Percentiles rank a stretch among this genome's conserved stretches.
Evolutionary conservation across 2,888 invertebrate genomes (phyloP).

Genomic region (Netelia virgata): DNA sequence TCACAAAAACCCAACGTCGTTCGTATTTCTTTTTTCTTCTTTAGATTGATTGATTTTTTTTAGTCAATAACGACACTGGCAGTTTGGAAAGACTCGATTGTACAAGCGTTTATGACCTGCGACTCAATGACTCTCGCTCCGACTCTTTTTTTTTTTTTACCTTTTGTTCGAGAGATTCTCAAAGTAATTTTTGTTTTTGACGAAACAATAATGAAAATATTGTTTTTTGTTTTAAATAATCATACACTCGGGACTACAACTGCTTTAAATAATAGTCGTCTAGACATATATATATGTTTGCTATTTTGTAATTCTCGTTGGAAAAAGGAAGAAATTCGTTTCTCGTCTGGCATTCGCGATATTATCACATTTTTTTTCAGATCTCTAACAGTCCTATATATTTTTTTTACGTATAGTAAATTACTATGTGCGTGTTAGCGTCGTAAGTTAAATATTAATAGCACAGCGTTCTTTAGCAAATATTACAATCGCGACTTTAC

Average conservation of each 20-base stretch:
- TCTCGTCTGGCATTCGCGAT: slow-evolving; percentile 54
- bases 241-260: slow-evolving; percentile 28
- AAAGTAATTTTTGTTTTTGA: not conserved
- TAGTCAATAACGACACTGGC: slow-evolving; percentile 57
- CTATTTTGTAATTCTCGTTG: slow-evolving; percentile 25
- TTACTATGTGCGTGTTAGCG: slow-evolving; percentile 45
- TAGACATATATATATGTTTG: slow-evolving; percentile 30
- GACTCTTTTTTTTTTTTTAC: not conserved
- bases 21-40: slow-evolving; percentile 28
- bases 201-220: slow-evolving; percentile 16
- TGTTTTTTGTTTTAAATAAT: not conserved
- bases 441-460: slow-evolving; percentile 23
- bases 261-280: slow-evolving; percentile 37
- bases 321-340: slow-evolving; percentile 59
- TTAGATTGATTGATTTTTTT: slow-evolving; percentile 21
- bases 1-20: slow-evolving; percentile 6
- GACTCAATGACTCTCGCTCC: slow-evolving; percentile 31
- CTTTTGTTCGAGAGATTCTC: slow-evolving; percentile 3
- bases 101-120: slow-evolving; percentile 59
- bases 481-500: not conserved
- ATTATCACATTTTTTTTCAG: slow-evolving; percentile 59
- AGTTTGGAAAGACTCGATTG: slow-evolving; percentile 73
- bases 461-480: slow-evolving; percentile 32
- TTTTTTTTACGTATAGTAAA: slow-evolving; percentile 20
- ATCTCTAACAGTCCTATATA: not conserved